Percentiles rank a stretch among this genome's conserved stretches.
These are phyloP conservation scores for Pangasianodon gigas DNA, from an alignment of 2,113 vertebrate species.

Conservation along the genomic window DNA sequence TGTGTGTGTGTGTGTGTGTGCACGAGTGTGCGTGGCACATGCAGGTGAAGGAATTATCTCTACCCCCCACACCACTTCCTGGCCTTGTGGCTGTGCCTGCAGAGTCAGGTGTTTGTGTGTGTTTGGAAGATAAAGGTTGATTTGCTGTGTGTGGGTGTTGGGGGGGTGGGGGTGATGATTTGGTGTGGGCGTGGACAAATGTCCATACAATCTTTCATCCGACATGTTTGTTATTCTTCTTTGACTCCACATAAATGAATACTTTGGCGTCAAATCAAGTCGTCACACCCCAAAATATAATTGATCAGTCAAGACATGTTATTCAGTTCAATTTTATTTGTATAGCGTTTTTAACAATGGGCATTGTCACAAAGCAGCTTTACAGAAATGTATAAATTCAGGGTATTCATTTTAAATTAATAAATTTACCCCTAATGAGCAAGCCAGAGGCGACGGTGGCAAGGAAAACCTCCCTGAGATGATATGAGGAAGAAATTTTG, in stretches of 20 bases:
- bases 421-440: no score
- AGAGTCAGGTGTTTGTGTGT: conserved; percentile 46
- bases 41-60: conserved; percentile 52
- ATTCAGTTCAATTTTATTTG: background rate
- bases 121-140: conserved; percentile 44
- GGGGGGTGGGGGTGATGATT: background rate
- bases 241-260: background rate
- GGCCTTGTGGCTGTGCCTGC: conserved; percentile 39
- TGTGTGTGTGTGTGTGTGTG: conserved; percentile 15
- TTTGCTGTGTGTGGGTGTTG: conserved; percentile 1
- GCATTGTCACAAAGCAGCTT: no score
- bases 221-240: background rate
- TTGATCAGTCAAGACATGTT: background rate
- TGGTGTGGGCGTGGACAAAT: conserved; percentile 7
- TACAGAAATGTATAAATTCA: no score
- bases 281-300: background rate
- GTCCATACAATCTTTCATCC: background rate
- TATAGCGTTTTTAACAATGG: no score
- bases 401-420: no score
- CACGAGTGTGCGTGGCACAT: background rate
- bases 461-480: no score
- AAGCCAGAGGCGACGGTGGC: no score
- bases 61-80: conserved; percentile 50
- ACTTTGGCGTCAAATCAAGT: background rate
- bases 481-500: no score